Evolutionary conservation across 2,113 vertebrate genomes (phyloP), one percentile per base, ranked within the genome.

Genomic region (Aegithalos caudatus): DNA sequence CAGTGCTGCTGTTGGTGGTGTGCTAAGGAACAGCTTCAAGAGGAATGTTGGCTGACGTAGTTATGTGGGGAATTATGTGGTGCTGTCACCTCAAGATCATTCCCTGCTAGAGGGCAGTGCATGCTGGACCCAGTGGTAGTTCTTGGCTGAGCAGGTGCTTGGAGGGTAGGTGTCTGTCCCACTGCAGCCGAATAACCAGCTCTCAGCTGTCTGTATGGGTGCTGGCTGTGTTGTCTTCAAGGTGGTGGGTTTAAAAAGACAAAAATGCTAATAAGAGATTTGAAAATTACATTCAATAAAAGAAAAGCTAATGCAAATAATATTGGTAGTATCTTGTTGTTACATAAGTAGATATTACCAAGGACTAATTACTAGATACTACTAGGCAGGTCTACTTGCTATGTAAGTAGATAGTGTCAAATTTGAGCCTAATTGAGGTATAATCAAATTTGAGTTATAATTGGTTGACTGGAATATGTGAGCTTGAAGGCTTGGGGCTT

Each of bases 51-150:
- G 4, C 16, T 79, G 56, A 2, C 83, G 6, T 51, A 29, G 11
- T 31, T 78, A 3, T 0, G 0, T 70, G 42, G 21, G 8, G 28
- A 54, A 14, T 58, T 66, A 45, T 1, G 10, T 37, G 28, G 19
- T 86, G 28, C 62, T 73, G 37, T 86, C 12, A 14, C 25, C 14
- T 73, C 42, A 22, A 7, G 31, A 20, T 29, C 17, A 15, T 17
- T 53, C 11, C n/a, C 23, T 65, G 38, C 58, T 62, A 33, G 40
- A 91, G 15, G 22, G 17, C 17, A 57, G 12, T 1, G 2, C 67
- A 14, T 81, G 20, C 29, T 1, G 14, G 57, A 20, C 10, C 12
- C 23, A 16, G 1, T 19, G 44, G 23, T 45, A 35, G 44, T 57
- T 93, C 24, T 73, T 58, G 38, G 35, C 53, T 47, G n/a, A 45